phyloP scores from a whole-genome alignment of 1,140 invertebrate species.

The Acromyrmex heyeri region DNA sequence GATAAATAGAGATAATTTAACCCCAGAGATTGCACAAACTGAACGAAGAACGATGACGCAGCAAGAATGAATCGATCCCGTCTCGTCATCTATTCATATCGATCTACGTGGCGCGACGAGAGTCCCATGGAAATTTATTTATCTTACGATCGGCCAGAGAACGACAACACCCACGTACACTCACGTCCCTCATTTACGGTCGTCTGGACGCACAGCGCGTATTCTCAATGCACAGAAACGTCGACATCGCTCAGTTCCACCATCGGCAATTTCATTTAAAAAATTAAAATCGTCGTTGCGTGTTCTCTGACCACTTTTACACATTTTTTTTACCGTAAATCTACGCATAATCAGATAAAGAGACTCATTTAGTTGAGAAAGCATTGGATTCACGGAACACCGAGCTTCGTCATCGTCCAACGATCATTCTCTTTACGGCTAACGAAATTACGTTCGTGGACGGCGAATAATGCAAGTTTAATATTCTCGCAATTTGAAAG shows the following conservation, averaged over 20 bases:
- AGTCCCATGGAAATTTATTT: conserved; percentile 60
- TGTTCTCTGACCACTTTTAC: background rate
- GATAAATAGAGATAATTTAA: conserved; percentile 48
- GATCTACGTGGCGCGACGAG: conserved; percentile 34
- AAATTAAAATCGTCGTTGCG: background rate
- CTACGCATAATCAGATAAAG: background rate
- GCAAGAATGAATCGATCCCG: conserved; percentile 45
- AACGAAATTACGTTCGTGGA: conserved; percentile 27
- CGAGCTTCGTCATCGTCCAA: background rate
- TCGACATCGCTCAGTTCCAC: background rate
- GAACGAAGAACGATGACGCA: conserved; percentile 38
- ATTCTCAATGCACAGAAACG: conserved; percentile 6
- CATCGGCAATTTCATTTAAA: background rate
- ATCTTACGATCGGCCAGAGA: conserved; percentile 45
- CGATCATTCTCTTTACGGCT: conserved; percentile 22
- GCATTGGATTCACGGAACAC: background rate
- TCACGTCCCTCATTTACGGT: conserved; percentile 41
- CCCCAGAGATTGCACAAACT: conserved; percentile 1
- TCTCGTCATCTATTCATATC: conserved; percentile 59
- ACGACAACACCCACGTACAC: conserved; percentile 55
- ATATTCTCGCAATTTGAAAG: conserved; percentile 40
- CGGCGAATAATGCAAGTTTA: conserved; percentile 38
- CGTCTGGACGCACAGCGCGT: background rate
- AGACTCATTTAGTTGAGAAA: conserved; percentile 23
- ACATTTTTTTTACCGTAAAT: background rate